phyloP scores from a whole-genome alignment of 2,113 vertebrate genomes.

The Xiphorhynchus elegans region DNA sequence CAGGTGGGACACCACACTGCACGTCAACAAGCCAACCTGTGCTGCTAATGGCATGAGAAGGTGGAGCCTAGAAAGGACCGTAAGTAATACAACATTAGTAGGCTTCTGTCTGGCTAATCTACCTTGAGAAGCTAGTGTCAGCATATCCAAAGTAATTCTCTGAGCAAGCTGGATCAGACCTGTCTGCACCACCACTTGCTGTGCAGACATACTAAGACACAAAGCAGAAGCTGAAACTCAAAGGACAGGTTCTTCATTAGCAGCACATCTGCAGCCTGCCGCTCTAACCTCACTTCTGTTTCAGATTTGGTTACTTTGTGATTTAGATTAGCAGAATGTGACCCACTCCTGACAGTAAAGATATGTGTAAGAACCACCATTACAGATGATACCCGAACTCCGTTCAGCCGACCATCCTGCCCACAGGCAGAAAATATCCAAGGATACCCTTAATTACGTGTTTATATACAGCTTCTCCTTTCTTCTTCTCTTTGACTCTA shows the following conservation, averaged over 20 bases:
- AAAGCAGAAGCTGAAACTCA: background rate
- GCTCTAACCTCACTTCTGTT: background rate
- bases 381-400: background rate
- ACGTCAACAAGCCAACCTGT: background rate
- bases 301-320: background rate
- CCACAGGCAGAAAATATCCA: background rate
- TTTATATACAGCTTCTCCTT: background rate
- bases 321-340: background rate
- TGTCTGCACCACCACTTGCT: background rate
- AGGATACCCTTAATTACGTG: background rate
- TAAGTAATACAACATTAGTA: background rate
- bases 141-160: background rate
- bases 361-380: rapidly evolving
- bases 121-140: background rate
- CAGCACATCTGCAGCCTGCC: background rate
- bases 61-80: background rate
- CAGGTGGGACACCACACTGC: background rate
- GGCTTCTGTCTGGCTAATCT: background rate
- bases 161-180: background rate
- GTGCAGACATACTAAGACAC: background rate
- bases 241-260: background rate
- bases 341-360: background rate
- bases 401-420: background rate
- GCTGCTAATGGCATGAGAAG: background rate
- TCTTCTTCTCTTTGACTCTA: background rate